These are phyloP conservation scores for Drosophila kohkoa DNA, from an alignment of 1,140 invertebrate species.

Conservation along the genomic window DNA sequence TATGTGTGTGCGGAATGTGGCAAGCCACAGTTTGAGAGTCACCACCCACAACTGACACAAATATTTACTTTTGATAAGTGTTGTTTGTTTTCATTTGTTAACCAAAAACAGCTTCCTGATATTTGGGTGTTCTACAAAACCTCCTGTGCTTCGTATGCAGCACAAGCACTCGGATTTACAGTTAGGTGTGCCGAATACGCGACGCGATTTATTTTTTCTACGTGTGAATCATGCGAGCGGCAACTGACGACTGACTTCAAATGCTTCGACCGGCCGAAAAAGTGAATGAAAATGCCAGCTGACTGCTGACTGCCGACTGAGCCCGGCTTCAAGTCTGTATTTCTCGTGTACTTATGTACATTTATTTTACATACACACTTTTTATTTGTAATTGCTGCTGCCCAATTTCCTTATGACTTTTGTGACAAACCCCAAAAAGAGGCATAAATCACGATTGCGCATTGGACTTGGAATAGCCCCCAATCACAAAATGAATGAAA, in stretches of 20 bases:
- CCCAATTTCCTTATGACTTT: slow-evolving; percentile 45
- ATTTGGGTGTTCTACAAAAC: slow-evolving; percentile 35
- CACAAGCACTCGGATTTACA: slow-evolving; percentile 48
- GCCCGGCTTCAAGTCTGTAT: slow-evolving; percentile 21
- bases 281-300: slow-evolving; percentile 48
- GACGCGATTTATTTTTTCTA: slow-evolving; percentile 35
- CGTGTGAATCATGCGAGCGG: slow-evolving; percentile 66
- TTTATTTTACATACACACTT: neutral
- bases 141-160: slow-evolving; percentile 51
- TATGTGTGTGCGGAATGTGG: slow-evolving; percentile 6
- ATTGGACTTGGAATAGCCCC: neutral
- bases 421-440: slow-evolving; percentile 27
- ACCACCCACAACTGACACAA: slow-evolving; percentile 17
- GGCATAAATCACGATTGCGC: slow-evolving; percentile 17
- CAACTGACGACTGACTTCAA: slow-evolving; percentile 53
- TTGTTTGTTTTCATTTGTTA: slow-evolving; percentile 33
- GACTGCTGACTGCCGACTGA: slow-evolving; percentile 31
- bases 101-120: slow-evolving; percentile 34
- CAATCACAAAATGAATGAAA: neutral
- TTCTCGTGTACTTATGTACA: slow-evolving; percentile 15
- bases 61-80: slow-evolving; percentile 34
- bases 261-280: slow-evolving; percentile 41
- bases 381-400: slow-evolving; percentile 25
- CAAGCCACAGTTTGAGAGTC: slow-evolving; percentile 40
- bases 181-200: slow-evolving; percentile 70